Evolutionary conservation across 2,113 vertebrate genomes (phyloP), one percentile per base, ranked within the genome.

Genomic region (mouse (Mus musculus)): DNA sequence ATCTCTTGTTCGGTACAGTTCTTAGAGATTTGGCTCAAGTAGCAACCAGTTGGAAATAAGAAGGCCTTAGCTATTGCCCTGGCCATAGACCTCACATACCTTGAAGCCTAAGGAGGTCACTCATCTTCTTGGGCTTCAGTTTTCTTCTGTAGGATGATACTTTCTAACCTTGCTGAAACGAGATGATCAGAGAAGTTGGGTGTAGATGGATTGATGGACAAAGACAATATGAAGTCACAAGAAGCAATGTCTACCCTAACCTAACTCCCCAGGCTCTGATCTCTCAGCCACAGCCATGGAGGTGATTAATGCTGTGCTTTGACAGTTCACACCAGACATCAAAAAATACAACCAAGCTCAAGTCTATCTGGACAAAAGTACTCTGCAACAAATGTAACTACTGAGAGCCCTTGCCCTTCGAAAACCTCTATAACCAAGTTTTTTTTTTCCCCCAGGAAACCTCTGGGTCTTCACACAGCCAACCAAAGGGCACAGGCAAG

Each of bases 281-380:
- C 46, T 61, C 4, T 12, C 56, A 4, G 7, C 1, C 8, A 14
- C 4, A 90, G n/a, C 0, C 2, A 1, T 5, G 14, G 52, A 59
- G 19, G 39, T 94, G 59, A 20, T 14, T 4, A 80, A 28, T 0
- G 2, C 20, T 63, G 19, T 42, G 5, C 26, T 54, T 87, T 52
- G 24, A 65, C 77, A 14, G 49, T 82, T 54, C 49, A 52, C 28
- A 8, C n/a, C 17, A 26, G 9, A 1, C 28, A 39, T 92, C 28
- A 56, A 71, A 89, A 78, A 76, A 4, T 42, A 22, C 22, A 92
- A 10, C 4, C 4, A 88, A 69, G 17, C 67, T 20, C 78, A 93
- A 71, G 26, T 19, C 52, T 36, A 36, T 8, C 10, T 0, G 16
- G 82, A 12, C 59, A 80, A 88, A 95, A 89, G 24, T 39, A 72